These are phyloP conservation scores for Icerya purchasi DNA, from an alignment of 2,888 invertebrate genomes.

Conservation along the genomic window DNA sequence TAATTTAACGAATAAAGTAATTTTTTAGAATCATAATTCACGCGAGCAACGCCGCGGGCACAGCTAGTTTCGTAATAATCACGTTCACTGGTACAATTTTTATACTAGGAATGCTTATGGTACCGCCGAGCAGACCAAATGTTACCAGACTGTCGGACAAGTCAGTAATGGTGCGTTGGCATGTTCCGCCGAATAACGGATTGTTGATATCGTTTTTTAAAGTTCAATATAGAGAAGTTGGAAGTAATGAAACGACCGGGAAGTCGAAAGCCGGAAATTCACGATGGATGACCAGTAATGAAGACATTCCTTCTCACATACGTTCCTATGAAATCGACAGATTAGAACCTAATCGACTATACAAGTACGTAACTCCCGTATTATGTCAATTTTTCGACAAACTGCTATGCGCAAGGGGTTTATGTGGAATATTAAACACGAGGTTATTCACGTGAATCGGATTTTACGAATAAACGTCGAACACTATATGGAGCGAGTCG, in stretches of 20 bases:
- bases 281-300: conserved; percentile 43
- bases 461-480: too few relatives aligned
- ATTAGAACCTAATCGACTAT: conserved; percentile 47
- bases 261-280: conserved; percentile 9
- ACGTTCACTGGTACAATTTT: too few relatives aligned
- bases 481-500: too few relatives aligned
- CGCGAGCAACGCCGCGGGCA: too few relatives aligned
- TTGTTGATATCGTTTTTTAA: conserved; percentile 73
- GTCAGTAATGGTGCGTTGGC: conserved; percentile 84
- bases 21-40: too few relatives aligned
- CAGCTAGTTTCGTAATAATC: too few relatives aligned
- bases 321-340: conserved; percentile 55
- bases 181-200: conserved; percentile 53
- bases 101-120: conserved; percentile 30
- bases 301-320: conserved; percentile 56
- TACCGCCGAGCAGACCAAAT: conserved; percentile 70
- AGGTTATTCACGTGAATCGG: too few relatives aligned
- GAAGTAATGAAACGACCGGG: conserved; percentile 18
- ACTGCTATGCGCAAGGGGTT: too few relatives aligned
- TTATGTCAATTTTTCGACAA: background rate
- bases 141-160: conserved; percentile 70
- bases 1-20: too few relatives aligned
- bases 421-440: too few relatives aligned
- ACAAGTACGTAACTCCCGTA: conserved; percentile 32
- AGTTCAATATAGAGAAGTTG: conserved; percentile 49